Evolutionary conservation across 2,888 invertebrate species (phyloP).

Genomic region (Laothoe populi): DNA sequence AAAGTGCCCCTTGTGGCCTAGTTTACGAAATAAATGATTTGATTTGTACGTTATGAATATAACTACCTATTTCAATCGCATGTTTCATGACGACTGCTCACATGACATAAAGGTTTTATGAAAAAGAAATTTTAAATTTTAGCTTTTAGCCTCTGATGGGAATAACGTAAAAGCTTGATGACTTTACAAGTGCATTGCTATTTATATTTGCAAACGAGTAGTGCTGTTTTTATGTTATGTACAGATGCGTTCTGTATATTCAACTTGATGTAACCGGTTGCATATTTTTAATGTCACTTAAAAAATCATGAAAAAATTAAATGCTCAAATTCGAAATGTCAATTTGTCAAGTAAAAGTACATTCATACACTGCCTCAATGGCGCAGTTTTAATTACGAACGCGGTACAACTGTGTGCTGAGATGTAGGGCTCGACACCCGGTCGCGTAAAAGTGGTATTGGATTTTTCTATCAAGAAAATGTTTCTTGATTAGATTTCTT

Average conservation of each 20-base stretch:
- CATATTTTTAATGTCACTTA: not conserved
- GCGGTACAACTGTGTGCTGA: too few species aligned
- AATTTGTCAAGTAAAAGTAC: too few species aligned
- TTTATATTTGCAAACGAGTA: not conserved
- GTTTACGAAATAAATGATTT: too few species aligned
- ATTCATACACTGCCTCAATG: too few species aligned
- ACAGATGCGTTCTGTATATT: not conserved
- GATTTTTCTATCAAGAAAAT: too few species aligned
- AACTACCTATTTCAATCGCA: slow-evolving; percentile 50
- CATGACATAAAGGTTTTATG: slow-evolving; percentile 40
- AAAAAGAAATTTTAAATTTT: slow-evolving; percentile 52
- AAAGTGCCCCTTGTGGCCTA: too few species aligned
- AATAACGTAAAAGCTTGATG: slow-evolving; percentile 33
- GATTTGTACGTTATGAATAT: slow-evolving; percentile 48
- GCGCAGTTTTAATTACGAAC: too few species aligned
- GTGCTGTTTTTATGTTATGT: slow-evolving; percentile 1
- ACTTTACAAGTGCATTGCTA: slow-evolving; percentile 13
- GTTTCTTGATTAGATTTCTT: too few species aligned
- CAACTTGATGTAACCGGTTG: not conserved
- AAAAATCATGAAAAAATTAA: not conserved
- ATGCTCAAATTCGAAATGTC: not conserved
- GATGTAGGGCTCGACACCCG: too few species aligned
- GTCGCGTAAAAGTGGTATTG: too few species aligned
- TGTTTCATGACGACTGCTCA: slow-evolving; percentile 49
- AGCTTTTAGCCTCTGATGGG: slow-evolving; percentile 37